Percentiles rank a stretch among this genome's conserved stretches.
These are phyloP conservation scores for Drosophila pruinosa DNA, from an alignment of 1,140 invertebrate genomes.

Conservation along the genomic window DNA sequence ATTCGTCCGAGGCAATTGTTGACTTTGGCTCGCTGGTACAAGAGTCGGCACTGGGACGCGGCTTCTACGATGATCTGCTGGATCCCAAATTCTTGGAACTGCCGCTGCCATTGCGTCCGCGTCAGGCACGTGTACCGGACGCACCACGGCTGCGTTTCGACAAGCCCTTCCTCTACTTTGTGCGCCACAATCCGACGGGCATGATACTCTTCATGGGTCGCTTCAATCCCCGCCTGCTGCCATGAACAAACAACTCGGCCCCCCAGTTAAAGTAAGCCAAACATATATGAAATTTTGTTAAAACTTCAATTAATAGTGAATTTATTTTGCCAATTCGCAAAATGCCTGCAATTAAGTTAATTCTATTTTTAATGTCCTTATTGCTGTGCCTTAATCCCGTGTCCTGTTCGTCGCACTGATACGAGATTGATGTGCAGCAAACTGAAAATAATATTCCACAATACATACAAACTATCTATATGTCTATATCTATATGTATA, in stretches of 20 bases:
- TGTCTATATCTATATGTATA: neutral
- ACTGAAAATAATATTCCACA: constrained; percentile 16
- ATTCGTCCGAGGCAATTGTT: constrained; percentile 64
- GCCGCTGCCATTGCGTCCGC: constrained; percentile 87
- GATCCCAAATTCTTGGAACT: constrained; percentile 86
- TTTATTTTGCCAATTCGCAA: constrained; percentile 44
- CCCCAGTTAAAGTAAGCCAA: constrained; percentile 31
- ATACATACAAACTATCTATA: neutral
- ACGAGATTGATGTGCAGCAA: constrained; percentile 76
- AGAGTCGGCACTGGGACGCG: constrained; percentile 84
- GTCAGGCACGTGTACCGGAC: constrained; percentile 88
- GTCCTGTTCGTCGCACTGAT: constrained; percentile 33
- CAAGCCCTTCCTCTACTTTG: constrained; percentile 92
- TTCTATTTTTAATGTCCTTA: constrained; percentile 53
- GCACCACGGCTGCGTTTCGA: constrained; percentile 90
- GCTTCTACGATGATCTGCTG: constrained; percentile 86
- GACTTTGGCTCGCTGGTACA: constrained; percentile 78
- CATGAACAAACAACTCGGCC: constrained; percentile 64
- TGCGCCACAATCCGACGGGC: constrained; percentile 93
- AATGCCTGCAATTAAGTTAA: constrained; percentile 62
- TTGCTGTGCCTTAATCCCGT: constrained; percentile 76
- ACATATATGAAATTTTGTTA: constrained; percentile 22
- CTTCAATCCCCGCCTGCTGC: constrained; percentile 91
- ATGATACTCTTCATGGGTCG: constrained; percentile 93
- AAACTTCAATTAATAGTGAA: constrained; percentile 49